Evolutionary conservation across 2,888 invertebrate genomes (phyloP).

Genomic region (Oligia strigilis): DNA sequence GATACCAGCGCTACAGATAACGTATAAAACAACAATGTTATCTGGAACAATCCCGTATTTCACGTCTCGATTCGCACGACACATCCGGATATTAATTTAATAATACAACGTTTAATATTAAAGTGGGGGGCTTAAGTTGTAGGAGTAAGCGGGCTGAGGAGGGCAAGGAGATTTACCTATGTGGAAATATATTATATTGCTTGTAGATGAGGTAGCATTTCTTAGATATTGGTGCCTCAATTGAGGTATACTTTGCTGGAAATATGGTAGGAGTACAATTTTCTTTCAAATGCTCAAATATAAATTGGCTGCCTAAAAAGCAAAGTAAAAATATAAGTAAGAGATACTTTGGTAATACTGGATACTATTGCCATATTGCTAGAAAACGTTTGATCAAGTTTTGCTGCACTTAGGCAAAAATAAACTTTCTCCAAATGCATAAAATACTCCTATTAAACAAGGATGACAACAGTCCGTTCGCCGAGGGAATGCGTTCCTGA

Average conservation of each 20-base stretch:
- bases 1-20: slow-evolving; percentile 25
- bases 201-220: background rate
- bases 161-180: too few relatives aligned
- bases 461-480: background rate
- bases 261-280: background rate
- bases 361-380: too few relatives aligned
- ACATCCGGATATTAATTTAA: slow-evolving; percentile 81
- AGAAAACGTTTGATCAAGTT: too few relatives aligned
- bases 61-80: slow-evolving; percentile 72
- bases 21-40: slow-evolving; percentile 60
- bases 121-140: slow-evolving; percentile 45
- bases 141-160: slow-evolving; percentile 27
- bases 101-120: slow-evolving; percentile 76
- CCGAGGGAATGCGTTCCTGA: too few relatives aligned
- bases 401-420: background rate
- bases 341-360: background rate
- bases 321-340: background rate
- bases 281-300: background rate
- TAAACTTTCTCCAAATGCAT: background rate
- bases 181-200: too few relatives aligned
- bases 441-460: background rate
- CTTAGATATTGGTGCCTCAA: too few relatives aligned
- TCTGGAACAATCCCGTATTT: slow-evolving; percentile 64
- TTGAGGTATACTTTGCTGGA: background rate
- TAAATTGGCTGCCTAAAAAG: background rate